Percentiles rank a stretch among this genome's conserved stretches.
phyloP scores from a whole-genome alignment of 2,888 invertebrate genomes.

The Cantharis flavilabris region DNA sequence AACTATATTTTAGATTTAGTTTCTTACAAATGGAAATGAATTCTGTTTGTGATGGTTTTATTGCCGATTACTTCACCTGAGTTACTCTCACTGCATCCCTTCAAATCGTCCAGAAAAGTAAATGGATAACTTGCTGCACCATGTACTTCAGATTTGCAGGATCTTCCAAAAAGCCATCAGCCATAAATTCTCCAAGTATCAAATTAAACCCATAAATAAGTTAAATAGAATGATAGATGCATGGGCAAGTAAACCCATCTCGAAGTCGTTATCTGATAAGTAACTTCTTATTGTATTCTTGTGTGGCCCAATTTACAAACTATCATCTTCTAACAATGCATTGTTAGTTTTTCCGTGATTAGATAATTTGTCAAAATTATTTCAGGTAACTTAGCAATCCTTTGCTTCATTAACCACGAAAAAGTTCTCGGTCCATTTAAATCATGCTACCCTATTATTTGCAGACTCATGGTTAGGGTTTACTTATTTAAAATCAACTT shows the following conservation, averaged over 20 bases:
- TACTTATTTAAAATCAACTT: background rate
- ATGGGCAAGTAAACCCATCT: conserved; percentile 32
- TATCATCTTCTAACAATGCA: conserved; percentile 14
- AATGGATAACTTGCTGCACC: conserved; percentile 17
- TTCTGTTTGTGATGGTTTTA: conserved; percentile 19
- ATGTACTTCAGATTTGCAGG: conserved; percentile 6
- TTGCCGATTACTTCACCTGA: conserved; percentile 20
- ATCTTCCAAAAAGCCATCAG: background rate
- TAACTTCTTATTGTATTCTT: conserved; percentile 40
- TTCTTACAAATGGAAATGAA: conserved; percentile 5
- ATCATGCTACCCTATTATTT: background rate
- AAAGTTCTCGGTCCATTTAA: background rate
- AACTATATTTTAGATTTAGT: background rate
- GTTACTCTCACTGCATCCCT: conserved; percentile 4
- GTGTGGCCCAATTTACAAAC: conserved; percentile 42
- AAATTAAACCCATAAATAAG: conserved; percentile 29
- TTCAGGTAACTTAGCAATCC: conserved; percentile 4
- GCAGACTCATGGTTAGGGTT: background rate
- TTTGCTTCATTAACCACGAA: conserved; percentile 15
- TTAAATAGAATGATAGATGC: conserved; percentile 35
- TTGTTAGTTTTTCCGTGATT: conserved; percentile 10
- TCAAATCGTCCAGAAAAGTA: conserved; percentile 10
- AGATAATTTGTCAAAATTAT: conserved; percentile 19
- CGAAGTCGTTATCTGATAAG: conserved; percentile 41
- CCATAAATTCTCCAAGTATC: conserved; percentile 17